These are phyloP conservation scores for Hypomecis punctinalis DNA, from an alignment of 2,888 invertebrate species.

Conservation along the genomic window DNA sequence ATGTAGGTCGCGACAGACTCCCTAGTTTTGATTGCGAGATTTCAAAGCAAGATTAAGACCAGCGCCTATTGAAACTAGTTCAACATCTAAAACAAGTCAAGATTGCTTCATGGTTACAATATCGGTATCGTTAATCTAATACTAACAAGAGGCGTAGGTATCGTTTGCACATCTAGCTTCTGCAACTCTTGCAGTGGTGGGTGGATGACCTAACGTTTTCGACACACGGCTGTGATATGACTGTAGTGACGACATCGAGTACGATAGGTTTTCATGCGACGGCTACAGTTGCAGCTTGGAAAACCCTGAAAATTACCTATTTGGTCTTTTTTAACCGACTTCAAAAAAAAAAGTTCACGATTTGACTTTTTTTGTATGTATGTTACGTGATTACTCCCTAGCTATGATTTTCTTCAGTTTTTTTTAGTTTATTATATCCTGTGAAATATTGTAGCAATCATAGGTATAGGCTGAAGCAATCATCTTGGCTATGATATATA, in stretches of 20 bases:
- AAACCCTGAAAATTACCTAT: too few species aligned
- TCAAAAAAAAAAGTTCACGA: too few species aligned
- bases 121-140: constrained; percentile 21
- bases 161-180: constrained; percentile 16
- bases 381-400: too few species aligned
- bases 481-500: too few species aligned
- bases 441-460: constrained; percentile 7
- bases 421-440: neutral
- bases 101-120: constrained; percentile 19
- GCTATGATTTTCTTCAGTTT: too few species aligned
- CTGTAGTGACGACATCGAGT: constrained; percentile 11
- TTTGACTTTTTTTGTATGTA: too few species aligned
- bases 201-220: constrained; percentile 30
- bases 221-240: constrained; percentile 11
- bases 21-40: too few species aligned
- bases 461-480: too few species aligned
- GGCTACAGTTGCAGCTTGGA: neutral
- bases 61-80: constrained; percentile 6
- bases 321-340: too few species aligned
- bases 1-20: too few species aligned
- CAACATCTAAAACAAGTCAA: constrained; percentile 9
- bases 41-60: neutral
- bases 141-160: constrained; percentile 24
- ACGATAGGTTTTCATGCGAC: neutral
- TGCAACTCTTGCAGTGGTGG: constrained; percentile 12